These are phyloP conservation scores for Liopterus haemorrhoidalis DNA, from an alignment of 2,888 invertebrate species.

Conservation along the genomic window DNA sequence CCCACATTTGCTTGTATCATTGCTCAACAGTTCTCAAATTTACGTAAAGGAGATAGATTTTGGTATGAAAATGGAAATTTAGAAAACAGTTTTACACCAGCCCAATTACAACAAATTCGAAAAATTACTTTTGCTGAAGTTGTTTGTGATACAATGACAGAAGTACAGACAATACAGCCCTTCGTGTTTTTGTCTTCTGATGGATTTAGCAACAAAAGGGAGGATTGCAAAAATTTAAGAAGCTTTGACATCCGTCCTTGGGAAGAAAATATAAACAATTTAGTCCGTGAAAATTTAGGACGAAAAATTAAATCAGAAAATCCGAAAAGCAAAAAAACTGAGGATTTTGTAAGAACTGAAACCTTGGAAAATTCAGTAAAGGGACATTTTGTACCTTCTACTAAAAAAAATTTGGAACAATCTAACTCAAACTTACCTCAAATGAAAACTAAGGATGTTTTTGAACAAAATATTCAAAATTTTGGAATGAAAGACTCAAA, in stretches of 20 bases:
- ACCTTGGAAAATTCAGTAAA: too few species aligned
- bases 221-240: conserved; percentile 49
- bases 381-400: too few species aligned
- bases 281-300: conserved; percentile 10
- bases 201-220: conserved; percentile 53
- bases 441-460: too few species aligned
- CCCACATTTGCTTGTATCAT: conserved; percentile 85
- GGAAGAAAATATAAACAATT: conserved; percentile 45
- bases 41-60: conserved; percentile 72
- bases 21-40: conserved; percentile 75
- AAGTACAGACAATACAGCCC: conserved; percentile 62
- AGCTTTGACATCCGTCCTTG: conserved; percentile 58
- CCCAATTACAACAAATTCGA: conserved; percentile 68
- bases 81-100: conserved; percentile 68
- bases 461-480: too few species aligned
- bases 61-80: conserved; percentile 78
- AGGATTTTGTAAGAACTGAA: too few species aligned
- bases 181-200: conserved; percentile 63
- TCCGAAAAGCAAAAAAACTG: too few species aligned
- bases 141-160: conserved; percentile 60
- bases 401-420: too few species aligned
- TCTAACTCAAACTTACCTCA: too few species aligned
- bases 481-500: too few species aligned
- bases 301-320: too few species aligned
- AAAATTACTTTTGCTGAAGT: conserved; percentile 67